Conservation (phyloP, 2,888 invertebrate genomes). For the Heliconius ismenius region DNA sequence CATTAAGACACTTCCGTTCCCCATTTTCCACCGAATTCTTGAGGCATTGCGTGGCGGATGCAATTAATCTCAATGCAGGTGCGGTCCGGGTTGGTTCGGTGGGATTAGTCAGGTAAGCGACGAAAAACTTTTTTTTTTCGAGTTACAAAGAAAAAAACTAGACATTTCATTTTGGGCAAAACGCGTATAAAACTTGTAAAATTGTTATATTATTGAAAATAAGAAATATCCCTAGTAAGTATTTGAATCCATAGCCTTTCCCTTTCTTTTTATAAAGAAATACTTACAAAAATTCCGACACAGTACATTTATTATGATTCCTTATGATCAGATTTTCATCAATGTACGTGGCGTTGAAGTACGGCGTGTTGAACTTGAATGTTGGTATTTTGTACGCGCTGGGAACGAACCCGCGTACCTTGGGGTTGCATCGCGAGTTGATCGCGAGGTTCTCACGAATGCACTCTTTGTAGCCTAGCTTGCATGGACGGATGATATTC, state of each 20-base stretch:
- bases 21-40: background rate
- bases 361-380: slow-evolving; percentile 58
- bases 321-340: slow-evolving; percentile 56
- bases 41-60: background rate
- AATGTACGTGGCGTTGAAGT: slow-evolving; percentile 63
- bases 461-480: slow-evolving; percentile 51
- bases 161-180: too few relatives aligned
- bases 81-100: too few relatives aligned
- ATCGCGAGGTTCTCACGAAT: slow-evolving; percentile 56
- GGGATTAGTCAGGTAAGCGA: too few relatives aligned
- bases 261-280: background rate
- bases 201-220: too few relatives aligned
- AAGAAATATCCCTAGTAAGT: too few relatives aligned
- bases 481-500: slow-evolving; percentile 56
- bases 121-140: too few relatives aligned
- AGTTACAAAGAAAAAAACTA: too few relatives aligned
- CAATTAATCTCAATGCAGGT: background rate
- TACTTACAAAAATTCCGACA: slow-evolving; percentile 70
- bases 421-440: slow-evolving; percentile 58
- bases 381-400: slow-evolving; percentile 46
- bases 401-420: slow-evolving; percentile 51
- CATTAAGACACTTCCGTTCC: background rate
- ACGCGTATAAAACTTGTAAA: too few relatives aligned
- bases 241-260: background rate
- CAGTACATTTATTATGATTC: slow-evolving; percentile 59